These are phyloP conservation scores for Seladonia tumulorum DNA, from an alignment of 2,888 invertebrate genomes.

Conservation along the genomic window DNA sequence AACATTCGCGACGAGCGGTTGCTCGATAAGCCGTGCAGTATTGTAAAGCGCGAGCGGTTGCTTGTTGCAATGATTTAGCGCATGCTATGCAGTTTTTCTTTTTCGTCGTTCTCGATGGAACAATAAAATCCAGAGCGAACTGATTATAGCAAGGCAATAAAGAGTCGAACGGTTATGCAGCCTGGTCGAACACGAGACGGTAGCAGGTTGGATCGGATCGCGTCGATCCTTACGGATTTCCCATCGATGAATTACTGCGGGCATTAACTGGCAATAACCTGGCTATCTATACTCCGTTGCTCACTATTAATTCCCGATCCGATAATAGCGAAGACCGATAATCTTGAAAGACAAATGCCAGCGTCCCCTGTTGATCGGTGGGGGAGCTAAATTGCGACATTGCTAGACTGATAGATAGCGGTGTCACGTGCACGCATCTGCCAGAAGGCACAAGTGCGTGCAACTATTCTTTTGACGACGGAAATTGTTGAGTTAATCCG, in stretches of 20 bases:
- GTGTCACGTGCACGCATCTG: not conserved
- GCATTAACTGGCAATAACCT: constrained; percentile 68
- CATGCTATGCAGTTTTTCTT: not conserved
- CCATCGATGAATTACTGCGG: constrained; percentile 70
- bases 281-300: constrained; percentile 44
- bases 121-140: constrained; percentile 16
- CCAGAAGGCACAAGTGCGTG: not conserved
- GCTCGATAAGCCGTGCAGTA: not conserved
- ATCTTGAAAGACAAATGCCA: constrained; percentile 72
- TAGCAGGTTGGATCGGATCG: not conserved
- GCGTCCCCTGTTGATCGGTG: constrained; percentile 31
- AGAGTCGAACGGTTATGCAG: not conserved
- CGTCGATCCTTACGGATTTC: constrained; percentile 19
- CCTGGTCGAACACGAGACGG: not conserved
- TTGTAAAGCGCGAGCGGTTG: not conserved
- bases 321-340: constrained; percentile 67
- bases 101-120: constrained; percentile 4
- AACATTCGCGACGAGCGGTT: not conserved
- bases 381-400: constrained; percentile 43
- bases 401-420: constrained; percentile 24
- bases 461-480: constrained; percentile 1
- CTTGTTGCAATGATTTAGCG: not conserved
- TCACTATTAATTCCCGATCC: constrained; percentile 70
- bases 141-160: not conserved
- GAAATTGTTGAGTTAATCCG: not conserved